phyloP scores from a whole-genome alignment of 2,113 vertebrate genomes.

The Prochilodus magdalenae region DNA sequence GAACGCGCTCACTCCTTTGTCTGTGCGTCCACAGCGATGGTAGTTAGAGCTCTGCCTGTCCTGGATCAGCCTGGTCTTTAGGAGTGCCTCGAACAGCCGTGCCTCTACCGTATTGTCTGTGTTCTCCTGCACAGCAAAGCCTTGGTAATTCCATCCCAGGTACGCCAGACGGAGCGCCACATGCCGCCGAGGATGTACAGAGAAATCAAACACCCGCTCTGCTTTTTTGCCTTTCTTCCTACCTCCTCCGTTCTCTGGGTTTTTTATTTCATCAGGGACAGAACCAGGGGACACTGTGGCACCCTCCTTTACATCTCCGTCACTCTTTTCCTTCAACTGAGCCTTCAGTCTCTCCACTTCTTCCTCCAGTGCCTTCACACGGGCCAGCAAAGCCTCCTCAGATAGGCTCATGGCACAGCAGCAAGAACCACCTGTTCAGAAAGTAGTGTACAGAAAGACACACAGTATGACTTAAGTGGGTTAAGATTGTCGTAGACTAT shows the following conservation, averaged over 20 bases:
- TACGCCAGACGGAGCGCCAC: conserved; percentile 91
- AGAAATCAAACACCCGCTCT: conserved; percentile 82
- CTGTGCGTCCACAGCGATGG: conserved; percentile 93
- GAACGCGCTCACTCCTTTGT: conserved; percentile 97
- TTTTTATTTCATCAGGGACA: conserved; percentile 7
- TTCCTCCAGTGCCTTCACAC: conserved; percentile 82
- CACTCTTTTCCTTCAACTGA: conserved; percentile 64
- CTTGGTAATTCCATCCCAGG: conserved; percentile 94
- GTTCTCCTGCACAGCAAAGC: conserved; percentile 97
- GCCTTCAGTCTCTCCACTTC: conserved; percentile 82
- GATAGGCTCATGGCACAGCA: conserved; percentile 62
- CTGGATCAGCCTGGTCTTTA: conserved; percentile 88
- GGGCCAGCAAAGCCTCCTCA: conserved; percentile 68
- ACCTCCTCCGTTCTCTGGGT: conserved; percentile 14
- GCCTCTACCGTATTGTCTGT: conserved; percentile 94
- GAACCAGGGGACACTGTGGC: conserved; percentile 14
- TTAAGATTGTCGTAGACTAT: too few species aligned
- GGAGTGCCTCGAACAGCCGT: conserved; percentile 88
- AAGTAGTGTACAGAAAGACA: too few species aligned
- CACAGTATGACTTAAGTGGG: too few species aligned
- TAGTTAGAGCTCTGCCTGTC: conserved; percentile 91
- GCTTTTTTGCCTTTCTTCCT: conserved; percentile 65
- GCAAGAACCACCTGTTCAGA: neutral
- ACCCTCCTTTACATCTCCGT: neutral
- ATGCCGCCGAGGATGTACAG: conserved; percentile 79